Evolutionary conservation across 2,888 invertebrate species (phyloP).

Genomic region (Crepidodera aurea): DNA sequence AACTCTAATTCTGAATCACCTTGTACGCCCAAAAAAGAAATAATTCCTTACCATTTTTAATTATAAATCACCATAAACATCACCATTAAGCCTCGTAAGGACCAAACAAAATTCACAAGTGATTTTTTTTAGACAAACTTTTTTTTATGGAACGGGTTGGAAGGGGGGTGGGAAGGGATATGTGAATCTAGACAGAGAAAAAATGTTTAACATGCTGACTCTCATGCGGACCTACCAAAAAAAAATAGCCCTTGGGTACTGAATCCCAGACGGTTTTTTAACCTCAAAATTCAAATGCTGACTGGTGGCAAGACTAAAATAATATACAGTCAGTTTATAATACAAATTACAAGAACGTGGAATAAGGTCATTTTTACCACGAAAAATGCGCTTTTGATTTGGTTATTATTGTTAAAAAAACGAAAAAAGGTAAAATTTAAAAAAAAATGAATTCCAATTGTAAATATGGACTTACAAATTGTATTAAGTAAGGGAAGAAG

Average conservation of each 20-base stretch:
- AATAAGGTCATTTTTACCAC: neutral
- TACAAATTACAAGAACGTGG: neutral
- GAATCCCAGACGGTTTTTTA: conserved; percentile 37
- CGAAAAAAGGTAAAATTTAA: too few relatives aligned
- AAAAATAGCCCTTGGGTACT: conserved; percentile 33
- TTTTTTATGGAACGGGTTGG: neutral
- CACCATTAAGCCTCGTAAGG: neutral
- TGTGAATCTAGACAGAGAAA: conserved; percentile 19
- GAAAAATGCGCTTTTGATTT: too few relatives aligned
- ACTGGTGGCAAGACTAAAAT: conserved; percentile 60
- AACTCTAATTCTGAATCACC: too few relatives aligned
- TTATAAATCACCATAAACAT: neutral
- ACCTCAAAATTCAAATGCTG: conserved; percentile 56
- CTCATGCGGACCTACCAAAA: conserved; percentile 52
- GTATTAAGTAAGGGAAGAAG: too few relatives aligned
- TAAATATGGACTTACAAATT: too few relatives aligned
- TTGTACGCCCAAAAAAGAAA: neutral
- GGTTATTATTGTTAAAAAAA: too few relatives aligned
- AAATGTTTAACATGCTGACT: conserved; percentile 24
- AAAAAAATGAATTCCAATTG: too few relatives aligned
- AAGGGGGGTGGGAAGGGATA: conserved; percentile 1
- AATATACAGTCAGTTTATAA: conserved; percentile 47
- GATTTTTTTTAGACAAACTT: neutral
- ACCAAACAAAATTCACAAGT: neutral
- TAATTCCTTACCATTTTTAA: neutral